Base-by-base conservation (phyloP, 2,113 vertebrate genomes). In the Antigone vipio region DNA sequence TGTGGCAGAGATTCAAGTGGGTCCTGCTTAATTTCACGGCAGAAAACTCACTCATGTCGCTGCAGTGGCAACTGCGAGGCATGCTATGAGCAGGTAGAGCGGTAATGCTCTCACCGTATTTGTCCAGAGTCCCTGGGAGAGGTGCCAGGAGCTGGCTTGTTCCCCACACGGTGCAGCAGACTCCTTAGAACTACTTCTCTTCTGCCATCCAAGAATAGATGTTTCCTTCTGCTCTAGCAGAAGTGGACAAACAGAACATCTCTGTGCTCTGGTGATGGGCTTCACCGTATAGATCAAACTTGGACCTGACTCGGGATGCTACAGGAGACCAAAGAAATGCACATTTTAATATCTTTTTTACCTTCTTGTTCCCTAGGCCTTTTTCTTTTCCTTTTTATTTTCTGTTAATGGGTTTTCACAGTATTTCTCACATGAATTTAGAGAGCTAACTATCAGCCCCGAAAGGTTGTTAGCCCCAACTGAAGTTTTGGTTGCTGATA, bases 91-190 rank as follows among this genome's bases (percentile, higher is more conserved):
- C 67, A 44, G 40, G 38, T 23, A 47, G 72, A 83, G 62, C 1
- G 0, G 34, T 29, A 27, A 15, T 8, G 40, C 23, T 64, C 13
- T 34, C 47, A 49, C 1, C 0, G 1, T 24, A 20, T 5, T 26
- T 58, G n/a, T 40, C 24, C 44, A 49, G 23, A 44, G 44, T 26
- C 24, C 0, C 0, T 27, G n/a, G 56, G 27, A 83, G 16, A 64
- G 18, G 23, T 50, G n/a, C 23, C 73, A 45, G 32, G 38, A 66
- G 23, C 32, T 79, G n/a, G 34, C 38, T 69, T 52, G 35, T 74
- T 69, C 49, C 44, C 20, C 29, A 9, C 18, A 27, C 1, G 3
- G 42, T 58, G 34, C 30, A 92, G 38, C 66, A 63, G 22, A 14
- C 26, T 90, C 38, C 49, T 56, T 44, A 58, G 32, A 24, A 22